Percentiles rank a stretch among this genome's conserved stretches.
Evolutionary conservation across 2,797 vertebrate genomes (phyloP).

Genomic region (Sebastes cheni): DNA sequence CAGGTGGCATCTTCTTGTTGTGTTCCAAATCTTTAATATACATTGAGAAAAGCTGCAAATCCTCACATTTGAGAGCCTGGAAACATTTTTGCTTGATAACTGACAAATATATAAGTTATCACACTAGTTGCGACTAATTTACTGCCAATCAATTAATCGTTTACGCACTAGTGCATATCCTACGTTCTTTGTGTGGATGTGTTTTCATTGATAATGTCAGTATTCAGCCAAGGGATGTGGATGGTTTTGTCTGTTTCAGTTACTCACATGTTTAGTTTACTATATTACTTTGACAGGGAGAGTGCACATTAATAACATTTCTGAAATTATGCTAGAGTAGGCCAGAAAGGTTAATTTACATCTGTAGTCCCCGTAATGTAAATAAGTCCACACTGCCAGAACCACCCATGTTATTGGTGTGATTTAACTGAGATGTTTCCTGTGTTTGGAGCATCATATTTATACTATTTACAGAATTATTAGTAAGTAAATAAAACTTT

Average conservation of each 20-base stretch:
- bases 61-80: no score
- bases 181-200: background rate
- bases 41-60: no score
- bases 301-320: no score
- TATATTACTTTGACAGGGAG: no score
- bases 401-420: background rate
- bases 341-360: no score
- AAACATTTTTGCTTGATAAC: background rate
- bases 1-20: background rate
- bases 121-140: background rate
- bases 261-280: background rate
- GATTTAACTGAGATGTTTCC: background rate
- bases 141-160: background rate
- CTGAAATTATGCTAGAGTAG: no score
- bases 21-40: no score
- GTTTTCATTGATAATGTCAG: background rate
- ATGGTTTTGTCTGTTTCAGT: background rate
- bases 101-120: background rate
- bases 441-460: background rate
- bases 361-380: background rate
- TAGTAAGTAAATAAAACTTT: background rate
- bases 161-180: background rate
- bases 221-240: background rate
- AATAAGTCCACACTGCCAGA: background rate
- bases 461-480: background rate